phyloP scores from a whole-genome alignment of 2,113 vertebrate genomes.

The Glareola pratincola region DNA sequence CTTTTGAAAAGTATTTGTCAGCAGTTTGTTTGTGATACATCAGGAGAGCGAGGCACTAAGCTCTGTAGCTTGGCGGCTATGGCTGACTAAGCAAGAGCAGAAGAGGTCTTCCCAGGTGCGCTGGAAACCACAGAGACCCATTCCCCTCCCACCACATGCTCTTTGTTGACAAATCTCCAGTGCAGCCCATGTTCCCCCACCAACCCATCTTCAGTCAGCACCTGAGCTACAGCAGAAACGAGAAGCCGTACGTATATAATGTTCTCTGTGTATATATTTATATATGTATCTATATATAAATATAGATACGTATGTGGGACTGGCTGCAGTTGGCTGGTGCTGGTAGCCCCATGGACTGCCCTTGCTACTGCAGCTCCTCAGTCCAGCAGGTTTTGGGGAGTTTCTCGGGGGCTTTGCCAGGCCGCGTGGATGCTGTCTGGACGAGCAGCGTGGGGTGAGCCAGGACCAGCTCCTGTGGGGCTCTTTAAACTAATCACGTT shows the following conservation, averaged over 20 bases:
- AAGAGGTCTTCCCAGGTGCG: background rate
- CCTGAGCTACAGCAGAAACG: background rate
- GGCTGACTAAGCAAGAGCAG: background rate
- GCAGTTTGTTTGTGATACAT: background rate
- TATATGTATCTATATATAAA: background rate
- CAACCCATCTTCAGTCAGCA: background rate
- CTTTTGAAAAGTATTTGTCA: background rate
- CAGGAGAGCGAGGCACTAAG: background rate
- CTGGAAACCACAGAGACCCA: fast-evolving
- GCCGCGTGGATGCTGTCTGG: background rate
- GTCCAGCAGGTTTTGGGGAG: background rate
- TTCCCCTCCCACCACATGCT: background rate
- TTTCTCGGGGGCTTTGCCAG: background rate
- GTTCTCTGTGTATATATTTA: fast-evolving
- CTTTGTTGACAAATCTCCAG: background rate
- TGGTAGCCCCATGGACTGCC: background rate
- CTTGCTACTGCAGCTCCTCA: background rate
- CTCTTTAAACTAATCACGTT: background rate
- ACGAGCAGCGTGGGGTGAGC: background rate
- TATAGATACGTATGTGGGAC: background rate
- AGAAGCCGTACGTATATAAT: background rate
- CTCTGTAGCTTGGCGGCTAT: background rate
- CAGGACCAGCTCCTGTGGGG: background rate
- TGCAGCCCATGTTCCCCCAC: background rate
- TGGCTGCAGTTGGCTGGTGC: background rate